phyloP scores from a whole-genome alignment of 1,140 invertebrate species.

The Aporrectodea caliginosa region DNA sequence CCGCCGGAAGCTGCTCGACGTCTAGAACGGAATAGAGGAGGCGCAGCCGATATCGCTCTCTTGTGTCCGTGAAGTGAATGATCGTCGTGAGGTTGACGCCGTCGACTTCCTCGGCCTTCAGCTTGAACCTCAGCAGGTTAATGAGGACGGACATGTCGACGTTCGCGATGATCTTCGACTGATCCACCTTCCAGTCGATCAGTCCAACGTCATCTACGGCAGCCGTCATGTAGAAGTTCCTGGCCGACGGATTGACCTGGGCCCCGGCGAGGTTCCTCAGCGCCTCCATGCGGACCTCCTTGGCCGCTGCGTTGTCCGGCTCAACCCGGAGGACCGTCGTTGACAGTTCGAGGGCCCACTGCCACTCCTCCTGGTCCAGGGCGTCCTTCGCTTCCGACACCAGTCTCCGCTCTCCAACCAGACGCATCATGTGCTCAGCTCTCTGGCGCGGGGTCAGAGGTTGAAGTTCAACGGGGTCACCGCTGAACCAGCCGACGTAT shows the following conservation, averaged over 20 bases:
- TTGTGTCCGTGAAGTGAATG: slow-evolving; percentile 36
- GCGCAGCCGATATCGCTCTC: slow-evolving; percentile 30
- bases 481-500: slow-evolving; percentile 46
- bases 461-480: slow-evolving; percentile 40
- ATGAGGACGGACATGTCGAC: slow-evolving; percentile 36
- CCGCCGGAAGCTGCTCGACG: too few relatives aligned
- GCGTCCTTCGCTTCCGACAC: slow-evolving; percentile 36
- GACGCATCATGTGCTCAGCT: slow-evolving; percentile 36
- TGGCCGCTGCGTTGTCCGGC: slow-evolving; percentile 35
- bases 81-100: slow-evolving; percentile 33
- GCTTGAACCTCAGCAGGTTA: slow-evolving; percentile 32
- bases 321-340: slow-evolving; percentile 34
- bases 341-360: slow-evolving; percentile 43
- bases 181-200: slow-evolving; percentile 22
- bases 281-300: slow-evolving; percentile 37
- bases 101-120: slow-evolving; percentile 40
- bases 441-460: slow-evolving; percentile 38
- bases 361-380: slow-evolving; percentile 37
- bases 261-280: slow-evolving; percentile 36
- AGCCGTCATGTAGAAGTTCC: slow-evolving; percentile 42
- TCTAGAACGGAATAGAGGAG: slow-evolving; percentile 39
- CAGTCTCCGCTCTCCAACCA: slow-evolving; percentile 35
- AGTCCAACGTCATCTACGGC: slow-evolving; percentile 38
- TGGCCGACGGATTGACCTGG: slow-evolving; percentile 41
- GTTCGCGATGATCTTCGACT: slow-evolving; percentile 26